Evolutionary conservation across 2,113 vertebrate genomes (phyloP).

Genomic region (Vimba vimba): DNA sequence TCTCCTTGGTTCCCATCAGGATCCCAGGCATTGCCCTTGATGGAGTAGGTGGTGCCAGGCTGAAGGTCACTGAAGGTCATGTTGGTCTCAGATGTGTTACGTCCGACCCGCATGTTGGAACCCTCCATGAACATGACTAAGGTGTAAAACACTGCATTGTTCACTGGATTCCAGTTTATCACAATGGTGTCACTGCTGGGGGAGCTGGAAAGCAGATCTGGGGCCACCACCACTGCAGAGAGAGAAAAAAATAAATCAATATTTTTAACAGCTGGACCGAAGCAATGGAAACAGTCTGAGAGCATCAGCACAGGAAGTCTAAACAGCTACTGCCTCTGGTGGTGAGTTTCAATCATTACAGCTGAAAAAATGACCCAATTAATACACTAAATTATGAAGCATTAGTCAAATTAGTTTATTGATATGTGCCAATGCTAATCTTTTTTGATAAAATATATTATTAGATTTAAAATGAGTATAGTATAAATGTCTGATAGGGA

Average conservation of each 20-base stretch:
- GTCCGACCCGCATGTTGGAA: slow-evolving; percentile 75
- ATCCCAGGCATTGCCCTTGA: slow-evolving; percentile 86
- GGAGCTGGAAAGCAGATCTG: slow-evolving; percentile 76
- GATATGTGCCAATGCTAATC: neutral
- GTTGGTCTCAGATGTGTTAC: slow-evolving; percentile 80
- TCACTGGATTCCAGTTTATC: slow-evolving; percentile 81
- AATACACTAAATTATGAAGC: neutral
- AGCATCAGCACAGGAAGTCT: neutral
- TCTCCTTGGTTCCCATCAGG: slow-evolving; percentile 81
- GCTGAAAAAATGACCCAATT: neutral
- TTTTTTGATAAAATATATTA: neutral
- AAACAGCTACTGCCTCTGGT: neutral
- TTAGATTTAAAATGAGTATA: neutral
- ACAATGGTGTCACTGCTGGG: slow-evolving; percentile 75
- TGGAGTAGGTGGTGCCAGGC: slow-evolving; percentile 83
- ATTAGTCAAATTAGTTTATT: neutral
- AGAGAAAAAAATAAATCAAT: neutral
- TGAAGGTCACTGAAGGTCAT: slow-evolving; percentile 79
- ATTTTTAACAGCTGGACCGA: neutral
- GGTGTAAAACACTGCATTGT: slow-evolving; percentile 79
- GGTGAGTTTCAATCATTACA: neutral
- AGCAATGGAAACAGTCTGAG: neutral
- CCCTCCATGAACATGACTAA: slow-evolving; percentile 82
- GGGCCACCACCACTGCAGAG: slow-evolving; percentile 81
- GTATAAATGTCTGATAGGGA: neutral